These are phyloP conservation scores for Cladopsammia gracilis DNA, from an alignment of 64 coral and sea anemone genomes.

Conservation along the genomic window DNA sequence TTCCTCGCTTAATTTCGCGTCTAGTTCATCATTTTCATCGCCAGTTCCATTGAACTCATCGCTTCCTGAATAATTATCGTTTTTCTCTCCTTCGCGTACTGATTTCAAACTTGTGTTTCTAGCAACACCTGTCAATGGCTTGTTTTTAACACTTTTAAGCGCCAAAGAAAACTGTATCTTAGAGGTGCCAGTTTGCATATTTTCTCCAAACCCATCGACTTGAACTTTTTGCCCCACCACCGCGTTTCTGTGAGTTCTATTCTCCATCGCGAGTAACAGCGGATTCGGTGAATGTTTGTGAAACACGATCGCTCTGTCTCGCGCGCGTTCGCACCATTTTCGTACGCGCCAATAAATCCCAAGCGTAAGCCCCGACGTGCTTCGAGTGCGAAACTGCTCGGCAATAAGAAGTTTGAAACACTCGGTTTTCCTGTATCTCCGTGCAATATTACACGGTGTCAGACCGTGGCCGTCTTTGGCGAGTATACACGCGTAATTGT, in stretches of 20 bases:
- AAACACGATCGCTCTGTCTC: slow-evolving; percentile 81
- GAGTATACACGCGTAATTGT: slow-evolving; percentile 92
- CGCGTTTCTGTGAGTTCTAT: slow-evolving; percentile 75
- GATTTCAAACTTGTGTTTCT: neutral
- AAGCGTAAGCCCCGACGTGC: slow-evolving; percentile 72
- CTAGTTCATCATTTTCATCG: neutral
- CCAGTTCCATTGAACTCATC: neutral
- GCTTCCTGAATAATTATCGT: slow-evolving; percentile 13
- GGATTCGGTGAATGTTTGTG: slow-evolving; percentile 88
- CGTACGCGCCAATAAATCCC: slow-evolving; percentile 80
- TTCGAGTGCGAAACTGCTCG: slow-evolving; percentile 95
- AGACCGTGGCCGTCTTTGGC: slow-evolving; percentile 85
- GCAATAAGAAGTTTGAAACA: slow-evolving; percentile 94
- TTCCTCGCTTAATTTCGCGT: neutral
- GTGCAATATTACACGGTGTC: slow-evolving; percentile 88
- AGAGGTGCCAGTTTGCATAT: slow-evolving; percentile 73
- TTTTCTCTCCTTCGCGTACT: neutral
- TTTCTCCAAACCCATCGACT: slow-evolving; percentile 89
- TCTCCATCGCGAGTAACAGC: slow-evolving; percentile 92
- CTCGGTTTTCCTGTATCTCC: slow-evolving; percentile 85
- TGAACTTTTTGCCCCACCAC: slow-evolving; percentile 90
- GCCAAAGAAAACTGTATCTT: slow-evolving; percentile 69
- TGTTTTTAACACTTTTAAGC: slow-evolving; percentile 45
- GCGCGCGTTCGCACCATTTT: slow-evolving; percentile 92
- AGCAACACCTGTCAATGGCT: neutral